Base-by-base conservation (phyloP, 2,113 vertebrate genomes). In the Trachemys scripta region DNA sequence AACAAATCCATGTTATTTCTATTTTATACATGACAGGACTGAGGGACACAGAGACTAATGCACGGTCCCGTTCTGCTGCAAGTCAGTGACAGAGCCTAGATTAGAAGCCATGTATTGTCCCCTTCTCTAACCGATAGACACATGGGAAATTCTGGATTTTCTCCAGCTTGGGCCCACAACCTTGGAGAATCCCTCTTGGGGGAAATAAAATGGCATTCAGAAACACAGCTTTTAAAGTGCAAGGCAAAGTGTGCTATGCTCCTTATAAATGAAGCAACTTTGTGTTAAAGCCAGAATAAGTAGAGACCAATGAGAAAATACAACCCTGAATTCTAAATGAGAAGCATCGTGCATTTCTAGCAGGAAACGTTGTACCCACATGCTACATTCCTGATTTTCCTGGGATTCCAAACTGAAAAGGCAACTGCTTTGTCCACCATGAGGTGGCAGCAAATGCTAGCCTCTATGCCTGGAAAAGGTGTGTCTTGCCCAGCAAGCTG, bases 381-480 rank as follows among this genome's bases (percentile, higher is more conserved):
- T 35, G 35, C 53, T 49, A 87, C 47, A 11, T 19, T 57, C 5
- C 25, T 57, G 24, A 31, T 45, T 42, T 31, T 83, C 38, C 35
- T 0, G 2, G 29, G 14, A 57, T 27, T 38, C 1, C 24, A 12
- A 76, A 5, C 84, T 35, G 1, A 4, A 10, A 8, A 85, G 59
- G 78, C 20, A 3, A 62, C 65, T 1, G 13, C 65, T 1, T 65
- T 12, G 1, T 14, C 88, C 13, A 86, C 95, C 91, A 35, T 56
- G 0, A 56, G 97, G 95, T 29, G 96, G 95, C 96, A 94, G 96
- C 95, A 95, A 62, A 14, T 9, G 76, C 12, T 84, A 29, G 17
- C 9, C 3, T 62, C 5, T 49, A n/a, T 13, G 24, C 45, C 82
- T 1, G 4, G 76, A 54, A 22, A 5, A 8, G 42, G 12, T 1